Conservation (phyloP, 2,113 vertebrate species). For the Osmerus eperlanus region DNA sequence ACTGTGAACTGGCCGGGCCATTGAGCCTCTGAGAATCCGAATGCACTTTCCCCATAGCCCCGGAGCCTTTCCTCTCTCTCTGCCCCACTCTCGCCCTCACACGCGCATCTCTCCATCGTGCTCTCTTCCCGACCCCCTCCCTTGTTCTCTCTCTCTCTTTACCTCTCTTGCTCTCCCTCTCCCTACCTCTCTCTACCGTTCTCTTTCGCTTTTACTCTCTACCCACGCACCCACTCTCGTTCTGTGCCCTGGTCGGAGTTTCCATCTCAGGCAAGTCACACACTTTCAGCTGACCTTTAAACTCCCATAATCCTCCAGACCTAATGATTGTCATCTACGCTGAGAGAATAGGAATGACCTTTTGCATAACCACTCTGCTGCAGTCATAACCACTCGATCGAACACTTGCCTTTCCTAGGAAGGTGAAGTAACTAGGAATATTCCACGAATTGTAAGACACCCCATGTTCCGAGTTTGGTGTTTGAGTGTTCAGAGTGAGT, state of each 20-base stretch:
- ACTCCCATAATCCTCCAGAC: slow-evolving; percentile 43
- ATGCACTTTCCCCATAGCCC: slow-evolving; percentile 35
- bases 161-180: background rate
- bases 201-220: background rate
- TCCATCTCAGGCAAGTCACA: slow-evolving; percentile 53
- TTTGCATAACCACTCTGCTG: slow-evolving; percentile 57
- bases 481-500: background rate
- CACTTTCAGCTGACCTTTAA: slow-evolving; percentile 42
- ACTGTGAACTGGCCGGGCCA: background rate
- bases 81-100: slow-evolving; percentile 13
- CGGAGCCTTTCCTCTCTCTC: slow-evolving; percentile 27
- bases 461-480: background rate
- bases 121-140: background rate
- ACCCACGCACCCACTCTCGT: background rate
- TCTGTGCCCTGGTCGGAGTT: slow-evolving; percentile 30
- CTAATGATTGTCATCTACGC: slow-evolving; percentile 45
- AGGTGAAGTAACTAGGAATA: slow-evolving; percentile 42
- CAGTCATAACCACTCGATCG: slow-evolving; percentile 45
- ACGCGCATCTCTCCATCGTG: too few species aligned
- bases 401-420: slow-evolving; percentile 36
- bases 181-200: background rate
- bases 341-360: slow-evolving; percentile 39
- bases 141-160: background rate
- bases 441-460: slow-evolving; percentile 44
- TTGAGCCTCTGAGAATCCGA: slow-evolving; percentile 4